Conservation (phyloP, 2,888 invertebrate genomes). For the Isotomurus palustris region DNA sequence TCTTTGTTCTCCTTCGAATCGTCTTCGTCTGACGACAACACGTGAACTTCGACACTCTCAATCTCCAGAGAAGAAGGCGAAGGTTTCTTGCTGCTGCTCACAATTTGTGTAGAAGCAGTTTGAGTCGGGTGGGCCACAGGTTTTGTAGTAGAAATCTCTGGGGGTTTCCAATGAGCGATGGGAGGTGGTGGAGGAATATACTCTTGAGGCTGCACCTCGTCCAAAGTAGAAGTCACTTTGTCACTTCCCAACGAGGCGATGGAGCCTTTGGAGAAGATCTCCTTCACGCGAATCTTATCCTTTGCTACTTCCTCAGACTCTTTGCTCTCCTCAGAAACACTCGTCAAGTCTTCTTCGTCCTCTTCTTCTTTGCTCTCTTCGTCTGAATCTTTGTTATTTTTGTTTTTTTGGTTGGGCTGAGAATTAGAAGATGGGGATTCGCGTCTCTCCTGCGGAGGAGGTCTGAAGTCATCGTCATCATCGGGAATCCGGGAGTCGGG, state of each 20-base stretch:
- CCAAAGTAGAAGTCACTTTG: not conserved
- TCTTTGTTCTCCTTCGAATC: conserved; percentile 10
- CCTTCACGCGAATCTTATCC: not conserved
- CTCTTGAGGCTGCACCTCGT: not conserved
- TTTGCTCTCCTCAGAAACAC: not conserved
- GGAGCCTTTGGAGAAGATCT: not conserved
- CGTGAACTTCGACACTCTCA: too few relatives aligned
- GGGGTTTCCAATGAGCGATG: not conserved
- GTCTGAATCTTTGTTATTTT: not conserved
- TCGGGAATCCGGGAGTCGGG: too few relatives aligned
- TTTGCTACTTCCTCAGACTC: not conserved
- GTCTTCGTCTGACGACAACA: conserved; percentile 19
- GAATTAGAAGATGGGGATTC: too few relatives aligned
- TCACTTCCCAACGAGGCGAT: not conserved
- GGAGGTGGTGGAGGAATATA: conserved; percentile 10
- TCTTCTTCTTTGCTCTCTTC: conserved; percentile 4
- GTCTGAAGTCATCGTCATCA: too few relatives aligned
- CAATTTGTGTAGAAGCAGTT: too few relatives aligned
- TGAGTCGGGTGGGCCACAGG: too few relatives aligned
- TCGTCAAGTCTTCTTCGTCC: not conserved
- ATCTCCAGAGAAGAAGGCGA: too few relatives aligned
- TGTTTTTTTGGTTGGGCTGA: too few relatives aligned
- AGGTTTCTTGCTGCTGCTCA: too few relatives aligned
- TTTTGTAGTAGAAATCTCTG: not conserved
- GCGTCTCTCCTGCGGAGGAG: too few relatives aligned